Conservation (phyloP, 2,888 invertebrate genomes). For the Phyllotreta striolata region DNA sequence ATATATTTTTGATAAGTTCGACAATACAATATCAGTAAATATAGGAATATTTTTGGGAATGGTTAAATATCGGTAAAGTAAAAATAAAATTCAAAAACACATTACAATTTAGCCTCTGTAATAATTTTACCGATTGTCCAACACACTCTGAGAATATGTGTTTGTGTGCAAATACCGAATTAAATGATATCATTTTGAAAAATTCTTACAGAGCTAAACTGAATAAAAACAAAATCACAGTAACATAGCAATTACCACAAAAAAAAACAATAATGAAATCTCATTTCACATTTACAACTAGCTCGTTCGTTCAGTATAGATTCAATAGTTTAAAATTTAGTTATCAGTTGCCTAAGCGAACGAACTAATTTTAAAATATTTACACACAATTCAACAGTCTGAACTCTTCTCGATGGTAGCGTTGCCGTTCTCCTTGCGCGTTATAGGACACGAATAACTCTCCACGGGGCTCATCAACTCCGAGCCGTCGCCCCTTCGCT, state of each 20-base stretch:
- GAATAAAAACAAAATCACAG: conserved; percentile 29
- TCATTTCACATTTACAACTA: conserved; percentile 3
- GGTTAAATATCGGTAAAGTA: conserved; percentile 38
- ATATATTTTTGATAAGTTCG: conserved; percentile 34
- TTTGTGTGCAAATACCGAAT: too few species aligned
- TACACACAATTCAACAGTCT: conserved; percentile 23
- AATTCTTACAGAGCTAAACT: not conserved
- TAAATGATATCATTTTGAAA: too few species aligned
- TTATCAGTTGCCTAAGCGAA: not conserved
- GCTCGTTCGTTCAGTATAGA: conserved; percentile 1
- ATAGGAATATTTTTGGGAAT: conserved; percentile 40
- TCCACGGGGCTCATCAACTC: conserved; percentile 50
- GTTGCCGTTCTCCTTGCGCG: conserved; percentile 51
- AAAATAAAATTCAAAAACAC: conserved; percentile 6
- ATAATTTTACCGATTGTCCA: not conserved
- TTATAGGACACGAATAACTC: conserved; percentile 58
- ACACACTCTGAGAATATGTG: not conserved
- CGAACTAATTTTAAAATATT: conserved; percentile 17
- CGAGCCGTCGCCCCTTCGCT: conserved; percentile 41
- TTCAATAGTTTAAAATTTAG: not conserved
- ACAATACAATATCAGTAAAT: conserved; percentile 30
- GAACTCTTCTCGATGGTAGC: conserved; percentile 14
- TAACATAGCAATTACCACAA: conserved; percentile 27
- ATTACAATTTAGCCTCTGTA: conserved; percentile 14
- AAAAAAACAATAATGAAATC: conserved; percentile 6